phyloP scores from a whole-genome alignment of 2,888 invertebrate species.

The Nomada fabriciana region DNA sequence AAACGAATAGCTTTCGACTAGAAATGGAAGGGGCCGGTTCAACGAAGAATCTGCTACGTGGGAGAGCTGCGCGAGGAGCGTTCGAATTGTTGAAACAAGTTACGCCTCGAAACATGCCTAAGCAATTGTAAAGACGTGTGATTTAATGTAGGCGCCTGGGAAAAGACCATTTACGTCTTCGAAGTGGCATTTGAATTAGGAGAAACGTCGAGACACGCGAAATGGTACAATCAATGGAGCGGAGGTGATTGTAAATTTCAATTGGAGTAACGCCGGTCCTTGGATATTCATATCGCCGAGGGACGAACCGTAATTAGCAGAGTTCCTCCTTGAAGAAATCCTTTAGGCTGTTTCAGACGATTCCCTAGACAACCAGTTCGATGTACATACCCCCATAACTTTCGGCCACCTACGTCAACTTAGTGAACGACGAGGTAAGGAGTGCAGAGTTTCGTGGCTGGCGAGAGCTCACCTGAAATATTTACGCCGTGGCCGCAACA shows the following conservation, averaged over 20 bases:
- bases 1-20: constrained; percentile 16
- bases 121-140: no score
- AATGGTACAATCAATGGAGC: no score
- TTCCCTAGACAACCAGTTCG: no score
- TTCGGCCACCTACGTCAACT: constrained; percentile 29
- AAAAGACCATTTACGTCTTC: no score
- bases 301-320: not conserved
- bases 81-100: not conserved
- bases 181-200: no score
- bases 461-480: constrained; percentile 57
- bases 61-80: constrained; percentile 1
- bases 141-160: not conserved
- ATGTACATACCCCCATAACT: constrained; percentile 25
- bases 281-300: not conserved
- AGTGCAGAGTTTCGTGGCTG: constrained; percentile 45
- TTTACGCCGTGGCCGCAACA: constrained; percentile 66
- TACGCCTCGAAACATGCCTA: not conserved
- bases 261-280: not conserved
- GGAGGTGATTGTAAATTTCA: no score
- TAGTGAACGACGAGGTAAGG: constrained; percentile 40
- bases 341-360: no score
- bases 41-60: not conserved
- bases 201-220: no score
- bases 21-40: not conserved
- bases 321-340: not conserved